A percentile compares a stretch with the other conserved stretches of the same genome.
These are phyloP conservation scores for Microcebus murinus DNA, from an alignment of 2,113 vertebrate genomes.

Conservation along the genomic window DNA sequence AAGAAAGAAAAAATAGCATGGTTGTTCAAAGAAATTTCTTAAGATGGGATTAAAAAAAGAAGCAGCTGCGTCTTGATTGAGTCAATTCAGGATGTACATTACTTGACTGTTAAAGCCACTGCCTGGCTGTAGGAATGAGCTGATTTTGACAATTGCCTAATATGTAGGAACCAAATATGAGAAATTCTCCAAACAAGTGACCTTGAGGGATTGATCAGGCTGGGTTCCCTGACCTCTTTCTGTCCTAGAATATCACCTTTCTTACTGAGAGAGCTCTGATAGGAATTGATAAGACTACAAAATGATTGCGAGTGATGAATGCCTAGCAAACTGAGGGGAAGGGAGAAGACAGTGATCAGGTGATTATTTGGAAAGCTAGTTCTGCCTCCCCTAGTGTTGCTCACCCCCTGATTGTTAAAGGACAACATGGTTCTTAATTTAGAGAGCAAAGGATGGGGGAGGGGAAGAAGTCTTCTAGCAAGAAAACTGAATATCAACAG, in stretches of 20 bases:
- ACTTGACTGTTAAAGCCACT: constrained; percentile 64
- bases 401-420: background rate
- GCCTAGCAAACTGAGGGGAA: constrained; percentile 40
- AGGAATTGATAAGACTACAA: constrained; percentile 69
- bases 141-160: constrained; percentile 63
- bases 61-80: constrained; percentile 52
- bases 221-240: constrained; percentile 67
- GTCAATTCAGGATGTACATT: constrained; percentile 66
- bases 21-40: constrained; percentile 68
- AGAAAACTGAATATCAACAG: constrained; percentile 26
- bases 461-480: background rate
- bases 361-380: constrained; percentile 54
- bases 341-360: constrained; percentile 49
- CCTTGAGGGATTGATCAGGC: constrained; percentile 77
- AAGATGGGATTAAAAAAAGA: constrained; percentile 50
- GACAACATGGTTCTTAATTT: constrained; percentile 61
- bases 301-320: constrained; percentile 71
- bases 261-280: constrained; percentile 68
- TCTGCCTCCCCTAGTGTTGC: background rate
- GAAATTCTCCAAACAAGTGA: constrained; percentile 74
- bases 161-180: constrained; percentile 40
- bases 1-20: constrained; percentile 50
- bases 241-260: constrained; percentile 76
- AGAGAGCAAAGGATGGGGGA: constrained; percentile 17
- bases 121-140: constrained; percentile 38